phyloP scores from a whole-genome alignment of 2,797 vertebrate species.

The Acrocephalus scirpaceus region DNA sequence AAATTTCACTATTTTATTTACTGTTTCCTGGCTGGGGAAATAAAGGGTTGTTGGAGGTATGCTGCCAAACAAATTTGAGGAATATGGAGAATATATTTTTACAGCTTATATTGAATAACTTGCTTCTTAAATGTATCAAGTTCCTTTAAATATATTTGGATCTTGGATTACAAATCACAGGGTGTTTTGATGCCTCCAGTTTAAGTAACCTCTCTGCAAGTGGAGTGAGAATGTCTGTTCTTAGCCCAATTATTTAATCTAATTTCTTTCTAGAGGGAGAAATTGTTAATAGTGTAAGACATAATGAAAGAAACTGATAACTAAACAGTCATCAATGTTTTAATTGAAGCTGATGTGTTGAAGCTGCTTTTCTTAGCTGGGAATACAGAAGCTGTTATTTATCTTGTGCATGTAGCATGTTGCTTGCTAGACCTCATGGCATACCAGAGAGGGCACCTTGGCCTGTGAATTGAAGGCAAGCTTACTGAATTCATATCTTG shows the following conservation, averaged over 20 bases:
- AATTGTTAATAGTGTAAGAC: background rate
- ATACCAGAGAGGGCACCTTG: background rate
- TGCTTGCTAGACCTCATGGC: background rate
- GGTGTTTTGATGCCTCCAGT: background rate
- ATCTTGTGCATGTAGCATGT: background rate
- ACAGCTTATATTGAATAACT: background rate
- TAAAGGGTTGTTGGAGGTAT: background rate
- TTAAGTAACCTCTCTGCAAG: background rate
- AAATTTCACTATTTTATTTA: background rate
- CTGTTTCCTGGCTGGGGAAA: background rate
- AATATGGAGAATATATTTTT: background rate
- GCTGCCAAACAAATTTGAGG: background rate
- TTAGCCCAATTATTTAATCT: background rate
- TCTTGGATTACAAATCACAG: background rate
- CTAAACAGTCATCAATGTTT: background rate
- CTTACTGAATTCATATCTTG: background rate
- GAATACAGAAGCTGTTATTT: background rate
- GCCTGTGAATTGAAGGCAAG: background rate
- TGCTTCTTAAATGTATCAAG: background rate
- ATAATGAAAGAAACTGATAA: background rate
- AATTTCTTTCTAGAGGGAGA: background rate
- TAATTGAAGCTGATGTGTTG: background rate
- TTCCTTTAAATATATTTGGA: background rate
- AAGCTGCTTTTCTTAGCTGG: background rate
- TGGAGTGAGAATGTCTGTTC: accelerated